These are phyloP conservation scores for Brachionus calyciflorus DNA, from an alignment of 1,140 invertebrate species.

Conservation along the genomic window DNA sequence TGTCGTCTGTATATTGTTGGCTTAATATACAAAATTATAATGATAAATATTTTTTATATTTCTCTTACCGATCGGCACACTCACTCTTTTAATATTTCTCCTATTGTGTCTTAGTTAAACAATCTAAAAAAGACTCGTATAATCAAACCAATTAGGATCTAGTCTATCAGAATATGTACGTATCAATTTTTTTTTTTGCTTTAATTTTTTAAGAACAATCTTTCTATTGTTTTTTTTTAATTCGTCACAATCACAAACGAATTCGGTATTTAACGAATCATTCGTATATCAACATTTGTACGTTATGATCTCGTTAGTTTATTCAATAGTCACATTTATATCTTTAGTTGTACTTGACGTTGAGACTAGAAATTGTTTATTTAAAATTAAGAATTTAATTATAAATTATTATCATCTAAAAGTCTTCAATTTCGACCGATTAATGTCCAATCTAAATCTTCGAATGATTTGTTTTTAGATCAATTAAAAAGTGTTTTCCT, in stretches of 20 bases:
- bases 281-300: slow-evolving; percentile 11
- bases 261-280: not conserved
- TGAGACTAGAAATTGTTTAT: not conserved
- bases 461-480: no score
- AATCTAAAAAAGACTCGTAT: slow-evolving; percentile 31
- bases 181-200: not conserved
- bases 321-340: not conserved
- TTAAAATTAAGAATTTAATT: no score
- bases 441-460: slow-evolving; percentile 66
- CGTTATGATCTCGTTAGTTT: not conserved
- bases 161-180: not conserved
- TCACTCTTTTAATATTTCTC: not conserved
- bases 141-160: slow-evolving; percentile 33
- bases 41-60: slow-evolving; percentile 17
- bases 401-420: slow-evolving; percentile 79
- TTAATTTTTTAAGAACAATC: not conserved
- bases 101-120: not conserved
- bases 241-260: not conserved
- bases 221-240: slow-evolving; percentile 5
- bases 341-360: not conserved
- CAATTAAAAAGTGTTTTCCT: no score
- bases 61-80: slow-evolving; percentile 1
- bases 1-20: slow-evolving; percentile 39
- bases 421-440: slow-evolving; percentile 90
- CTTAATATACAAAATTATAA: slow-evolving; percentile 22